Evolutionary conservation across 2,797 vertebrate genomes (phyloP).

Genomic region (Limnodromus scolopaceus): DNA sequence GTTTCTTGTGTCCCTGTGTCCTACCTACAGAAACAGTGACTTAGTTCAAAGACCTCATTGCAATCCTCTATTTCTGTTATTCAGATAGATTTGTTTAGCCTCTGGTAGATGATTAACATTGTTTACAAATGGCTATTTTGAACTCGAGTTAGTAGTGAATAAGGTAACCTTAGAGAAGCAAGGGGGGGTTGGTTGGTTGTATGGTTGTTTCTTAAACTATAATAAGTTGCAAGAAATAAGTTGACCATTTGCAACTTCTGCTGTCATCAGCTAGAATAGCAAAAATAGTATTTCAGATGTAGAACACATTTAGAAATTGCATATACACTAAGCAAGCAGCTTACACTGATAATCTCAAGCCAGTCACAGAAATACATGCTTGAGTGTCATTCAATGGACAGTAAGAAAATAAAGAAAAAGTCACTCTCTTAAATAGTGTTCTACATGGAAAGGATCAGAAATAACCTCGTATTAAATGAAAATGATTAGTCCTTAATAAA

Average conservation of each 20-base stretch:
- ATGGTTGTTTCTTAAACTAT: background rate
- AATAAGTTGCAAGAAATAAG: background rate
- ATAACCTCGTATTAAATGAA: background rate
- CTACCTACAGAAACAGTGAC: background rate
- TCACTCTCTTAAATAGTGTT: background rate
- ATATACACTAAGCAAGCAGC: background rate
- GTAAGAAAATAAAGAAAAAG: background rate
- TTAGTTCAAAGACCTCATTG: background rate
- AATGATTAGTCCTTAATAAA: background rate
- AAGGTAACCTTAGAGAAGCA: background rate
- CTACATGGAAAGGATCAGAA: background rate
- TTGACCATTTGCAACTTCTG: background rate
- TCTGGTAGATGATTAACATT: background rate
- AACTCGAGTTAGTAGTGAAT: background rate
- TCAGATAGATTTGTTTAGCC: background rate
- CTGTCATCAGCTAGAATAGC: background rate
- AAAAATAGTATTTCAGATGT: background rate
- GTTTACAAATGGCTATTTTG: background rate
- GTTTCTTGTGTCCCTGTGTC: background rate
- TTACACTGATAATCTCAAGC: background rate
- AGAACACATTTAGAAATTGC: background rate
- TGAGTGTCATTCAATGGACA: background rate
- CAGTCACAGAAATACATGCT: background rate
- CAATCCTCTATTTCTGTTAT: background rate
- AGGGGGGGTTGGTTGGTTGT: rapidly evolving